Conservation (phyloP, 2,113 vertebrate species). For the Salminus brasiliensis region DNA sequence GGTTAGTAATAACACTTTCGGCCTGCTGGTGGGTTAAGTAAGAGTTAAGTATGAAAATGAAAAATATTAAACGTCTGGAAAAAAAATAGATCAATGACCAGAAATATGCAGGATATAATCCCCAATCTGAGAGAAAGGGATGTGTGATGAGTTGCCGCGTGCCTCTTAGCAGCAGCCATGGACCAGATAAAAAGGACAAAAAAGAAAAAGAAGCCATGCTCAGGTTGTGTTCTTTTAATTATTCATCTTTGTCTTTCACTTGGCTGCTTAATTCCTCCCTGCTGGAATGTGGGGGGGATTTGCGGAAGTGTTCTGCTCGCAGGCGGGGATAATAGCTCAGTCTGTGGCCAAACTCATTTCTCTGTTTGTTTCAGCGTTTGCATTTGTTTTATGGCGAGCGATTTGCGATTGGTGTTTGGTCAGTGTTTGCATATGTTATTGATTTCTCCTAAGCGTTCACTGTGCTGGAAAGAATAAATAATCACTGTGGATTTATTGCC, state of each 20-base stretch:
- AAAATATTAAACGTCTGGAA: no score
- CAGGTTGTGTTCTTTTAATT: constrained; percentile 5
- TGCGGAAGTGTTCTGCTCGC: not conserved
- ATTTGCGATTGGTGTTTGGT: constrained; percentile 67
- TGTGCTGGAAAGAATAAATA: constrained; percentile 65
- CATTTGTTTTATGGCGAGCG: constrained; percentile 60
- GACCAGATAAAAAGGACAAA: not conserved
- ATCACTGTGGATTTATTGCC: constrained; percentile 67
- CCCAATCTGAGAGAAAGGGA: not conserved
- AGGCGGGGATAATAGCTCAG: constrained; percentile 35
- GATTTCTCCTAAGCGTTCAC: constrained; percentile 67
- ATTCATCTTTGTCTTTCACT: constrained; percentile 30
- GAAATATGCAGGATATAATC: not conserved
- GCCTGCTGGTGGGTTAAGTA: no score
- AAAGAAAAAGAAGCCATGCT: not conserved
- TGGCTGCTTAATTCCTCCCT: constrained; percentile 28
- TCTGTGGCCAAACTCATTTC: constrained; percentile 40
- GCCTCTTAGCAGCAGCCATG: not conserved
- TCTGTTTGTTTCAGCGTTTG: constrained; percentile 30
- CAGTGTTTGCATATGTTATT: constrained; percentile 73
- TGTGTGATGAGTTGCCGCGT: not conserved
- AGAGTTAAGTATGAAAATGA: no score
- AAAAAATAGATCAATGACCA: no score
- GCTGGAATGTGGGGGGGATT: constrained; percentile 16
- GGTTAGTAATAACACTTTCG: no score